A percentile compares a stretch with the other conserved stretches of the same genome.
phyloP scores from a whole-genome alignment of 2,888 invertebrate genomes.

The Leptinotarsa juncta region DNA sequence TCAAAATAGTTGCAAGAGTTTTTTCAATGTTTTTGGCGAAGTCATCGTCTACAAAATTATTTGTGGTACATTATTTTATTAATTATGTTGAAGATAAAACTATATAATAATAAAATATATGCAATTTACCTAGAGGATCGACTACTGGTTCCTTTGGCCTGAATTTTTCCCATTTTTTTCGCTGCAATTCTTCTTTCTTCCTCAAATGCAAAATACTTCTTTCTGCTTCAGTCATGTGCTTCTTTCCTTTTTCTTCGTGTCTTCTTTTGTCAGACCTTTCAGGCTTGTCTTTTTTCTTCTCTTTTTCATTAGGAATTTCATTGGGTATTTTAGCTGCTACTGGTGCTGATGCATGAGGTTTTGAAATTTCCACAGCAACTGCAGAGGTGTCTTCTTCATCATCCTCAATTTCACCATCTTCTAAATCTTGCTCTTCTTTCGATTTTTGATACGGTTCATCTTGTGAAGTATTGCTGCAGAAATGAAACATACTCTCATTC shows the following conservation, averaged over 20 bases:
- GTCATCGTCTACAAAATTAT: constrained; percentile 70
- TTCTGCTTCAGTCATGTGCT: constrained; percentile 65
- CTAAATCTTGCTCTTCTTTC: constrained; percentile 73
- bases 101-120: not conserved
- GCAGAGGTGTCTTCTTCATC: constrained; percentile 68
- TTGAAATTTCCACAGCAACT: constrained; percentile 31
- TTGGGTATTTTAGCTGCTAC: constrained; percentile 22
- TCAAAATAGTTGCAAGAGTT: constrained; percentile 78
- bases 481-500: not conserved
- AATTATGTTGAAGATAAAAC: not conserved
- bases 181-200: constrained; percentile 62
- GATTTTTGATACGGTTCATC: constrained; percentile 60
- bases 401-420: constrained; percentile 88
- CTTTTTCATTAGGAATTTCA: constrained; percentile 34
- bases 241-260: constrained; percentile 55
- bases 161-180: constrained; percentile 62
- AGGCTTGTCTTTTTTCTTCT: constrained; percentile 43
- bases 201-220: constrained; percentile 63
- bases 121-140: constrained; percentile 44
- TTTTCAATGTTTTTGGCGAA: constrained; percentile 84
- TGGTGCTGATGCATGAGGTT: constrained; percentile 24
- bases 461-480: constrained; percentile 42
- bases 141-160: constrained; percentile 55
- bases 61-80: not conserved
- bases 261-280: constrained; percentile 46